Base-by-base conservation (phyloP, 1,140 invertebrate species). In the Metopolophium dirhodum region DNA sequence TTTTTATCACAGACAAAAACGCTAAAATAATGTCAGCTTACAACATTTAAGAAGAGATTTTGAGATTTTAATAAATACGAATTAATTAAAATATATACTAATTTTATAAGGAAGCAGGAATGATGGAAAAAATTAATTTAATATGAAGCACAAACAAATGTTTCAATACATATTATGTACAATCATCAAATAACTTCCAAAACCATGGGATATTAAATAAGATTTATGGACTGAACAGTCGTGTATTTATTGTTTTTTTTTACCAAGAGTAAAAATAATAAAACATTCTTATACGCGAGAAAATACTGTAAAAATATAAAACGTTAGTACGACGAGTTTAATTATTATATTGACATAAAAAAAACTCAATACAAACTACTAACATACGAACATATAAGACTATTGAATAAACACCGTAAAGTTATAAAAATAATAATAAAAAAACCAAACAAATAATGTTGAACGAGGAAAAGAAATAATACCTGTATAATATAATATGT, bases 241-340 rank as follows among this genome's bases (percentile, higher is more conserved):
- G 14, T n/a, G n/a, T 77, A 4, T 61, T 26, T 18, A 26, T 7
- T 57, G 4, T 57, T 26, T 77, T 68, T 68, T 77, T 77, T n/a
- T 77, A 77, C 14, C n/a, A 20, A n/a, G 11, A 77, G 61, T 77
- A 77, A 77, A 77, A 77, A 77, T 77, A 77, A 77, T 77, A 68
- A 68, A 68, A 68, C 9, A 68, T 14, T 68, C 30, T n/a, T 14
- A n/a, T n/a, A n/a, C 30, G 11, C 30, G 14, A 77, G 18, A 77
- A 77, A 77, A 77, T n/a, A n/a, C 61, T n/a, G 61, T 77, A 77
- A 77, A 77, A 77, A 77, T n/a, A 77, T 77, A 77, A n/a, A 18
- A 77, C 11, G 61, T 77, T 77, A 77, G 61, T n/a, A 77, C n/a
- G 30, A 68, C 14, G 61, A 14, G 18, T 77, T 77, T n/a, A 77